A percentile compares a stretch with the other conserved stretches of the same genome.
Evolutionary conservation across 2,888 invertebrate genomes (phyloP).

Genomic region (Carterocephalus palaemon): DNA sequence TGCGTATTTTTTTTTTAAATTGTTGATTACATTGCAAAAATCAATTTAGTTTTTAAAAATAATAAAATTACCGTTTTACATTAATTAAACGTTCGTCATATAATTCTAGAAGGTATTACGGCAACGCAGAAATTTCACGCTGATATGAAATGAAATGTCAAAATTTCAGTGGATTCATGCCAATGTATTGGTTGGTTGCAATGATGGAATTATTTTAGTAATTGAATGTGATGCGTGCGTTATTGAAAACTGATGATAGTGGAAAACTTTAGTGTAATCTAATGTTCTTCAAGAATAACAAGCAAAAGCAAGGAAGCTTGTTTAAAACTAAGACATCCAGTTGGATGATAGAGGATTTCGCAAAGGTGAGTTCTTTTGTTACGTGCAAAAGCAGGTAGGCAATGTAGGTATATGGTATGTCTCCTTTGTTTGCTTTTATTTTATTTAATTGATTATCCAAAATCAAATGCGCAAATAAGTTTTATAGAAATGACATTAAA

Average conservation of each 20-base stretch:
- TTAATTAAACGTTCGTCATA: slow-evolving; percentile 4
- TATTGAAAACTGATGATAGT: slow-evolving; percentile 49
- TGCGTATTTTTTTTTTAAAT: slow-evolving; percentile 20
- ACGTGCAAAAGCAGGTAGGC: too few relatives aligned
- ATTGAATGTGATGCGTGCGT: slow-evolving; percentile 36
- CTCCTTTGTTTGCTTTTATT: too few relatives aligned
- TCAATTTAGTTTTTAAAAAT: slow-evolving; percentile 4
- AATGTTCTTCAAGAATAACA: slow-evolving; percentile 25
- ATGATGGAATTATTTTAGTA: slow-evolving; percentile 53
- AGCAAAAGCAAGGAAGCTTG: slow-evolving; percentile 33
- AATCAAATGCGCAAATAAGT: too few relatives aligned
- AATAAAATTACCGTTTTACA: slow-evolving; percentile 7
- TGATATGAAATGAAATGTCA: slow-evolving; percentile 73
- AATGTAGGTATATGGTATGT: too few relatives aligned
- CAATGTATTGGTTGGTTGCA: too few relatives aligned
- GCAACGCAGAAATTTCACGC: slow-evolving; percentile 34
- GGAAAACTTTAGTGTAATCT: slow-evolving; percentile 36
- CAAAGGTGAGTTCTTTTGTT: slow-evolving; percentile 44
- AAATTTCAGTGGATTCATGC: slow-evolving; percentile 69
- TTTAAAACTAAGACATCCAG: slow-evolving; percentile 32
- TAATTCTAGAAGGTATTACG: slow-evolving; percentile 2
- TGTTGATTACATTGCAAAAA: slow-evolving; percentile 13
- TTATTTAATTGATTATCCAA: too few relatives aligned
- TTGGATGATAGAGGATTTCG: slow-evolving; percentile 64
- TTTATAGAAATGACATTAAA: too few relatives aligned